Percentiles rank a stretch among this genome's conserved stretches.
Evolutionary conservation across 2,888 invertebrate genomes (phyloP).

Genomic region (Tiliacea aurago): DNA sequence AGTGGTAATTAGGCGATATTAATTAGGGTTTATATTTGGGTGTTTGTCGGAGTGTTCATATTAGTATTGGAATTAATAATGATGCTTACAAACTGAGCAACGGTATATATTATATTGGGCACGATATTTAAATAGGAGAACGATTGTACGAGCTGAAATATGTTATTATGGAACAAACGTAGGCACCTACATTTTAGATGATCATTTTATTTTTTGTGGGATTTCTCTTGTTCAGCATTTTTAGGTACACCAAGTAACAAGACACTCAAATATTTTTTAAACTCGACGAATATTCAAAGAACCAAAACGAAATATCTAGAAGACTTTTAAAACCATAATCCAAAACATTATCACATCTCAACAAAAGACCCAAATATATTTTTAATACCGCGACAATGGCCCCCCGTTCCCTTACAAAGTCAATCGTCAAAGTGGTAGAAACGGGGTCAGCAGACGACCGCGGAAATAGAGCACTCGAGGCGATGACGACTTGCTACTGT

Average conservation of each 20-base stretch:
- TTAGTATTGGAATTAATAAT: constrained; percentile 26
- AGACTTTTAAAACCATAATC: constrained; percentile 6
- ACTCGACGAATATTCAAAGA: not conserved
- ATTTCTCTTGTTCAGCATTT: not conserved
- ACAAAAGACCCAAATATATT: constrained; percentile 45
- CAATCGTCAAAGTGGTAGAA: constrained; percentile 81
- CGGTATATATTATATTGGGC: not conserved
- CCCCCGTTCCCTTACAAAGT: constrained; percentile 65
- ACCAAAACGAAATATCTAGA: not conserved
- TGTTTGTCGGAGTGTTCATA: constrained; percentile 4
- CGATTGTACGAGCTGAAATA: no score
- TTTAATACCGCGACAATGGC: constrained; percentile 58
- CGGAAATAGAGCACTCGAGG: constrained; percentile 71
- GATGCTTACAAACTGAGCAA: not conserved
- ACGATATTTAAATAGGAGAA: no score
- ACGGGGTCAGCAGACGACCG: constrained; percentile 71
- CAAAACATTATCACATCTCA: constrained; percentile 34
- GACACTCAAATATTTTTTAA: constrained; percentile 6
- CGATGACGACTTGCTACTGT: constrained; percentile 60
- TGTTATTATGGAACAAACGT: no score
- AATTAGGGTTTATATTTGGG: constrained; percentile 15
- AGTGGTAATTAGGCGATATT: constrained; percentile 29
- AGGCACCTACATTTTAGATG: not conserved
- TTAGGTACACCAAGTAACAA: not conserved
- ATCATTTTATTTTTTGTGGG: not conserved